These are phyloP conservation scores for Diorhabda elongata DNA, from an alignment of 1,140 invertebrate genomes.

Conservation along the genomic window DNA sequence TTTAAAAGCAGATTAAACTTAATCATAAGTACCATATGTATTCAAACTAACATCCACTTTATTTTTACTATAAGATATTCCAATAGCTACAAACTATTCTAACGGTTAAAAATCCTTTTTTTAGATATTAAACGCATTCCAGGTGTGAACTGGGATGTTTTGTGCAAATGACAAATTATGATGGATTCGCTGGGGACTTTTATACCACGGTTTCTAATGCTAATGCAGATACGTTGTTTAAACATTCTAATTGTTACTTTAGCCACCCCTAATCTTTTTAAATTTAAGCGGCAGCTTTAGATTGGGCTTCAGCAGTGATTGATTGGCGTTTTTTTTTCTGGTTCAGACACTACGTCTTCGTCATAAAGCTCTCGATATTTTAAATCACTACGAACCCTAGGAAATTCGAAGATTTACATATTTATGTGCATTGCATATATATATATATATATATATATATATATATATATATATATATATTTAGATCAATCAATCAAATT, in stretches of 20 bases:
- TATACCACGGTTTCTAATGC: slow-evolving; percentile 11
- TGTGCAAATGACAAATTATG: slow-evolving; percentile 20
- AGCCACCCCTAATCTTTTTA: slow-evolving; percentile 17
- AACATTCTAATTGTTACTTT: slow-evolving; percentile 23
- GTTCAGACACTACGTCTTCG: slow-evolving; percentile 15
- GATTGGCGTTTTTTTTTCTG: slow-evolving; percentile 8
- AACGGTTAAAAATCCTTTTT: neutral
- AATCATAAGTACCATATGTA: too few relatives aligned
- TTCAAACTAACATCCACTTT: too few relatives aligned
- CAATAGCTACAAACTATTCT: too few relatives aligned
- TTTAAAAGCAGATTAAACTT: too few relatives aligned
- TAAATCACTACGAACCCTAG: slow-evolving; percentile 4
- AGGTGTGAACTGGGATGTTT: slow-evolving; percentile 17
- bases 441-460: neutral
- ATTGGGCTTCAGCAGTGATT: slow-evolving; percentile 15
- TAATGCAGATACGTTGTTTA: slow-evolving; percentile 21
- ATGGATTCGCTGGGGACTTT: slow-evolving; percentile 12
- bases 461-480: too few relatives aligned
- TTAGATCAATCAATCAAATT: too few relatives aligned
- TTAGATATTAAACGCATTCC: slow-evolving; percentile 13
- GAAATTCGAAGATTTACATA: slow-evolving; percentile 13
- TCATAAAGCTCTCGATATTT: slow-evolving; percentile 10
- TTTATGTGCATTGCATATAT: slow-evolving; percentile 19
- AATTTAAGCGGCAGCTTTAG: neutral
- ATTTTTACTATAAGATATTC: too few relatives aligned